Evolutionary conservation across 2,888 invertebrate species (phyloP), one percentile per base, ranked within the genome.

Genomic region (Xanthia icteritia): DNA sequence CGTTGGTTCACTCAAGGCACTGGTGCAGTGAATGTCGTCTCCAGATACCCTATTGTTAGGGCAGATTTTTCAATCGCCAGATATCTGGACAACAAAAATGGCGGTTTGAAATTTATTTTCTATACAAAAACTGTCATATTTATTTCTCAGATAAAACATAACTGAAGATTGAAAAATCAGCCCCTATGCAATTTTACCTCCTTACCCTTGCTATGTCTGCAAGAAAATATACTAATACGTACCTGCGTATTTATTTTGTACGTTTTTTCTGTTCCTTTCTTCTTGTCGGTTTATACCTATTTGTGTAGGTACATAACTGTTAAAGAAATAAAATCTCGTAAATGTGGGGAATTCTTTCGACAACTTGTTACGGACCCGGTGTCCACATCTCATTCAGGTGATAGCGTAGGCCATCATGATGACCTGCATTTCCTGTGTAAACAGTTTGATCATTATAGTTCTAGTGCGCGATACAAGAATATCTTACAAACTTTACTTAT

Each of bases 371-470:
- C 13, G 1, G 20, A 54, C 64, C 51, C 36, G 4, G n/a, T 36
- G 27, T 66, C 66, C 11, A 42, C 31, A 58, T 56, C 5, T 54
- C 48, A 15, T 42, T 54, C 20, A 42, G 36, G 54, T 31, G 61
- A 79, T 79, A 36, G 36, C 42, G 13, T 17, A 27, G 60, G 51
- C 61, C 51, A 69, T 36, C 48, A 27, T 42, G 20, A 6, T 48
- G 23, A 23, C 79, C 42, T 54, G 36, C 36, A 70, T 23, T 45
- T 71, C 70, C 71, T 77, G 61, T 42, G n/a, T 23, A 17, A 54
- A 61, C 54, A 79, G 13, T 63, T 63, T 15, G 5, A n/a, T 79
- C 48, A 31, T 36, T 63, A 39, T 39, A 48, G 23, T 42, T 48
- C 20, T n/a, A 51, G 17, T 5, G 20, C 45, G 45, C 15, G 31